These are phyloP conservation scores for Quiscalus mexicanus DNA, from an alignment of 2,113 vertebrate species.

Conservation along the genomic window DNA sequence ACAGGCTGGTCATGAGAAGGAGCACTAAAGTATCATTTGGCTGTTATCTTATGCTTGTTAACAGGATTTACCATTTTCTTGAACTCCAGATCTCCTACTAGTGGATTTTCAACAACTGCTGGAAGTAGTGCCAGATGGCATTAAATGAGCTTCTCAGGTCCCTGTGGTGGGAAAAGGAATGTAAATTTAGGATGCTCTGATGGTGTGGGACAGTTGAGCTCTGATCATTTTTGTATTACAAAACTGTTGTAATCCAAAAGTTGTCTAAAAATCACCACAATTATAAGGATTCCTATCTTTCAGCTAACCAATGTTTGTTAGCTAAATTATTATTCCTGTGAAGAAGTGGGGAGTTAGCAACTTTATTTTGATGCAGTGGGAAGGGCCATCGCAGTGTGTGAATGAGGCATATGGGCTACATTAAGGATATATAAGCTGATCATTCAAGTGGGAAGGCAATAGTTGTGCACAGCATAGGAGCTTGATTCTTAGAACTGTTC, in stretches of 20 bases:
- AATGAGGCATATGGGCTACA: neutral
- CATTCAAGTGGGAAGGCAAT: neutral
- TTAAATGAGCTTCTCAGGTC: neutral
- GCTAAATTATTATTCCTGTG: neutral
- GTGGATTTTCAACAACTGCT: neutral
- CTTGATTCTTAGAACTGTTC: neutral
- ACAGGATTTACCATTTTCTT: neutral
- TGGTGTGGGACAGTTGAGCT: neutral
- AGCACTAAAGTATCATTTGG: neutral
- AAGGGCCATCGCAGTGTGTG: neutral
- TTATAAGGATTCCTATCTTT: neutral
- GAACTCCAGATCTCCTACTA: neutral
- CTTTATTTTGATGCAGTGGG: neutral
- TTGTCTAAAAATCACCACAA: neutral
- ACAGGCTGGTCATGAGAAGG: neutral
- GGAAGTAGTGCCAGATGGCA: neutral
- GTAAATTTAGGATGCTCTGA: neutral
- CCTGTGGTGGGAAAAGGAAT: neutral
- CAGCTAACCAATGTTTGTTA: neutral
- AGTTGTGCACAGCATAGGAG: neutral
- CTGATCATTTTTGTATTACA: neutral
- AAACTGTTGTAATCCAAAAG: neutral
- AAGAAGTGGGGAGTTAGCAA: neutral
- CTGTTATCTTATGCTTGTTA: neutral
- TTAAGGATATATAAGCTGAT: neutral